A percentile compares a stretch with the other conserved stretches of the same genome.
Conservation (phyloP, 2,797 vertebrate species). For the Pangasius djambal region DNA sequence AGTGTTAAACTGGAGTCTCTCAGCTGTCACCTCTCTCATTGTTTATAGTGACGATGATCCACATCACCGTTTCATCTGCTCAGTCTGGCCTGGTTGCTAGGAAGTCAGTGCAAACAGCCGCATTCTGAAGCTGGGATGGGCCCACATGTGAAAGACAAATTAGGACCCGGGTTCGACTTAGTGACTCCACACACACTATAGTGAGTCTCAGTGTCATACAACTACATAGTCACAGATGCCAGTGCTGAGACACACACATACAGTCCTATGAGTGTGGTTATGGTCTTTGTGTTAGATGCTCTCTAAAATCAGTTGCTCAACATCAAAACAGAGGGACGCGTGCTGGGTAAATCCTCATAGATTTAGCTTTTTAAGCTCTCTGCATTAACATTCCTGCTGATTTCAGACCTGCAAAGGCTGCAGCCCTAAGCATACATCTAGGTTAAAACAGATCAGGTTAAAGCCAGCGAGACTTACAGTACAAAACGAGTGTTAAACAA, state of each 20-base stretch:
- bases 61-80: constrained; percentile 24
- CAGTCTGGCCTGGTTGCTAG: constrained; percentile 42
- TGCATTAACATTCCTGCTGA: not conserved
- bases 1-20: not conserved
- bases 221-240: not conserved
- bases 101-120: constrained; percentile 41
- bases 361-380: constrained; percentile 17
- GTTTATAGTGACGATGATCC: constrained; percentile 31
- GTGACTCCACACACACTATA: constrained; percentile 21
- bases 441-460: not conserved
- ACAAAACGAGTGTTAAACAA: not conserved
- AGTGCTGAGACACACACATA: not conserved
- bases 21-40: constrained; percentile 44
- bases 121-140: constrained; percentile 52
- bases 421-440: not conserved
- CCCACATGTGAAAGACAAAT: constrained; percentile 51
- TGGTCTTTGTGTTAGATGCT: not conserved
- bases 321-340: not conserved
- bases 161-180: constrained; percentile 27
- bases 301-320: not conserved
- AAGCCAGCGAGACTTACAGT: not conserved
- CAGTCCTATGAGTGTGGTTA: not conserved
- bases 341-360: constrained; percentile 33
- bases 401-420: not conserved
- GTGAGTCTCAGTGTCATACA: not conserved